Conservation (phyloP, 2,113 vertebrate genomes). For the Ceyx cyanopectus region DNA sequence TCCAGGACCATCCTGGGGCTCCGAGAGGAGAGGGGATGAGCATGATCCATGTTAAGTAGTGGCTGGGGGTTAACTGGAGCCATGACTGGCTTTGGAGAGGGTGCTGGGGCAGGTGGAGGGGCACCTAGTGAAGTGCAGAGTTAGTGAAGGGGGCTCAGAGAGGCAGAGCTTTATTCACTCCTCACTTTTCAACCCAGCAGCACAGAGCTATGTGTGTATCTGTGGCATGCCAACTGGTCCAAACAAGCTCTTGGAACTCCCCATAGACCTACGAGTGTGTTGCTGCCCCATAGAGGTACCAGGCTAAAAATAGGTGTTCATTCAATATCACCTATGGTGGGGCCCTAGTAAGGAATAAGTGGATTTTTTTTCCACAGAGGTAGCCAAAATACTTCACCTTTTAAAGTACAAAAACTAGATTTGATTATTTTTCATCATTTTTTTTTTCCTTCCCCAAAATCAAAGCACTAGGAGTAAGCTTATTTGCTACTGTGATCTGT, state of each 20-base stretch:
- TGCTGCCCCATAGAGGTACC: not conserved
- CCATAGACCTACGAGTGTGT: fast-evolving
- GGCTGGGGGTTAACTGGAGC: not conserved
- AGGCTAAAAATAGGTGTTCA: not conserved
- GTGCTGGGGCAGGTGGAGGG: not conserved
- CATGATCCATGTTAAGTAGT: not conserved
- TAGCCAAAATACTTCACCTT: not conserved
- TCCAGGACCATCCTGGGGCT: not conserved
- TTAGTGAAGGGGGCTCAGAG: not conserved
- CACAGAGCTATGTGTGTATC: fast-evolving
- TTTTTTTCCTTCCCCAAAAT: not conserved
- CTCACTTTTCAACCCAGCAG: not conserved
- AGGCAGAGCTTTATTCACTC: not conserved
- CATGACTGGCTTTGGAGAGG: not conserved
- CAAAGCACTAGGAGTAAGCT: not conserved
- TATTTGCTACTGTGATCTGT: not conserved
- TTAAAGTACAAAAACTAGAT: not conserved
- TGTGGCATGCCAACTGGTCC: not conserved
- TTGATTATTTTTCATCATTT: not conserved
- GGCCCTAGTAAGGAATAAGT: not conserved
- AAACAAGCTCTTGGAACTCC: fast-evolving
- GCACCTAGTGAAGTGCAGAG: not conserved
- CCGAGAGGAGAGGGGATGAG: not conserved
- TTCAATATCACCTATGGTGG: not conserved
- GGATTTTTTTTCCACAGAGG: not conserved